Base-by-base conservation (phyloP, 2,888 invertebrate genomes). In the Netelia fuscicornis region DNA sequence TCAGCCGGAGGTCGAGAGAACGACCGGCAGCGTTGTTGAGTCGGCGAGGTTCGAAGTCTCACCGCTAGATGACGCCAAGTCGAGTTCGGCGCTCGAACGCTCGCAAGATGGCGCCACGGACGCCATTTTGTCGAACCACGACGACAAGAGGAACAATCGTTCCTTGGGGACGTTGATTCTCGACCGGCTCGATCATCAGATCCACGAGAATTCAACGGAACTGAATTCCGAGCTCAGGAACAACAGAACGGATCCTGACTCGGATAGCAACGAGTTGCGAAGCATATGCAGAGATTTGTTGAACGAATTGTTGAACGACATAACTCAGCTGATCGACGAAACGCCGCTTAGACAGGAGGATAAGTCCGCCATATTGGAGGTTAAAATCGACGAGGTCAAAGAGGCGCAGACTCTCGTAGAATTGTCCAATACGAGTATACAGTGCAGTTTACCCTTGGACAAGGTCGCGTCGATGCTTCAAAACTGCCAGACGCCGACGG, bases 371-470 rank as follows among this genome's bases (percentile, higher is more conserved):
- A 68, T 20, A 9, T 42, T 9, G 3, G 71, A 60, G 25, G 48
- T 56, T 17, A 80, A 81, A 8, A 30, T 6, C 9, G 84, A 86
- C 1, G 68, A 60, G 11, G 8, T 60, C 13, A 67, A 52, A 23
- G 71, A 77, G 0, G 9, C n/a, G 10, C 58, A 13, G 2, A 9
- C 42, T 25, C 25, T 20, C 13, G 44, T 9, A 0, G 83, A 87
- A 44, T 62, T 81, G 6, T 62, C 83, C 2, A 83, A 58, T 60
- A 90, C 91, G 2, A 91, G 93, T 71, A 86, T 93, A 6, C 93
- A 92, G 68, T 93, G 93, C 79, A 93, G 93, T 81, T 58, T 93
- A 23, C 93, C 93, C 0, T 60, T 93, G 72, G 93, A 93, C 42
- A 93, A 93, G 77, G 91, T 93, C 0, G 93, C 92, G 0, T 91